Conservation (phyloP, 2,113 vertebrate genomes). For the Genyomyrus donnyi region DNA sequence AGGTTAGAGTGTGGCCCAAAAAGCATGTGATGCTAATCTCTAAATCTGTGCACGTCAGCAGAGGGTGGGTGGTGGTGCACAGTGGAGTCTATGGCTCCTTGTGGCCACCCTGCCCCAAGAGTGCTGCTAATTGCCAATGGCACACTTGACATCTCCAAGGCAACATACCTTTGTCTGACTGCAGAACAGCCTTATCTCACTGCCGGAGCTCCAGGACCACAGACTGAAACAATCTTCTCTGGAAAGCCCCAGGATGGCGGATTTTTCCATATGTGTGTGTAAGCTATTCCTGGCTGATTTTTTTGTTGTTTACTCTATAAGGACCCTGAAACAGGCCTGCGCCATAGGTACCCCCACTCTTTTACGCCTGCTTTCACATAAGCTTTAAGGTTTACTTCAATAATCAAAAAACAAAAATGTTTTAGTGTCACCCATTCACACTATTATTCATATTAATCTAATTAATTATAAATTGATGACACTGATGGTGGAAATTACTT, state of each 20-base stretch:
- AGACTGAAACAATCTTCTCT: slow-evolving; percentile 18
- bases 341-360: not conserved
- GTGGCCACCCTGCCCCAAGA: slow-evolving; percentile 2
- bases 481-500: not conserved
- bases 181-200: slow-evolving; percentile 11
- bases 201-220: slow-evolving; percentile 9
- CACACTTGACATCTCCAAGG: slow-evolving; percentile 41
- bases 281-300: slow-evolving; percentile 14
- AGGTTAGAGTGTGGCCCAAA: not conserved
- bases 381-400: not conserved
- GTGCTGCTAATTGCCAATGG: slow-evolving; percentile 35
- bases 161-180: slow-evolving; percentile 4
- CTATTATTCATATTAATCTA: not conserved
- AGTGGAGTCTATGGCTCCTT: slow-evolving; percentile 16
- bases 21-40: not conserved
- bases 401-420: not conserved
- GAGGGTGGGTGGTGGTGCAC: not conserved
- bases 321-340: not conserved
- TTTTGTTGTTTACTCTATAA: slow-evolving; percentile 12
- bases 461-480: not conserved
- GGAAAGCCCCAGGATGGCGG: slow-evolving; percentile 1
- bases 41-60: slow-evolving; percentile 15
- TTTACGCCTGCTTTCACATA: not conserved
- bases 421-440: not conserved
- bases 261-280: slow-evolving; percentile 18